These are phyloP conservation scores for Ciconia stormi DNA, from an alignment of 2,113 vertebrate genomes.

Conservation along the genomic window DNA sequence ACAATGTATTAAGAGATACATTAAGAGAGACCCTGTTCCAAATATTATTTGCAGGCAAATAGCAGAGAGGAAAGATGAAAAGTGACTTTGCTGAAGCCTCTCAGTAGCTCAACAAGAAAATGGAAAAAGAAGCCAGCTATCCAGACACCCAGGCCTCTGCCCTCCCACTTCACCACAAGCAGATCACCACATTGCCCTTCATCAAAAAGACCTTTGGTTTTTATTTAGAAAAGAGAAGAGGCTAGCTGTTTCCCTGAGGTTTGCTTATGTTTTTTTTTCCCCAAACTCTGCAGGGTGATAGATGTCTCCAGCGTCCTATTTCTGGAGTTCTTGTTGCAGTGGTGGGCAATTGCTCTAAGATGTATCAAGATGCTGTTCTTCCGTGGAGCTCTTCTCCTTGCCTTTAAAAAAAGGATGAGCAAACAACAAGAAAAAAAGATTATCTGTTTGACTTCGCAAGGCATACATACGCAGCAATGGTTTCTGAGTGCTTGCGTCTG, in stretches of 20 bases:
- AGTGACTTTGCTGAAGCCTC: not conserved
- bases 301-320: not conserved
- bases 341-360: not conserved
- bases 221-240: not conserved
- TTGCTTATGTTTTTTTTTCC: not conserved
- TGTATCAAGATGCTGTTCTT: not conserved
- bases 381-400: not conserved
- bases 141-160: not conserved
- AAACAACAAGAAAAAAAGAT: not conserved
- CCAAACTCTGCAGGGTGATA: not conserved
- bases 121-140: not conserved
- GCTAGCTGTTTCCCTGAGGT: not conserved
- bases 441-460: no score
- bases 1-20: not conserved
- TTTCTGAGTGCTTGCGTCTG: not conserved
- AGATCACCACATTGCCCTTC: not conserved
- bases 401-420: not conserved
- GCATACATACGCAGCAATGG: fast-evolving
- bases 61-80: not conserved
- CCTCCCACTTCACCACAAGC: no score
- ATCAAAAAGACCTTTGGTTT: not conserved
- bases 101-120: not conserved
- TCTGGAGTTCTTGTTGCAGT: not conserved
- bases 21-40: not conserved
- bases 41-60: not conserved